These are phyloP conservation scores for Galago senegalensis DNA, from an alignment of 2,797 vertebrate species.

Conservation along the genomic window DNA sequence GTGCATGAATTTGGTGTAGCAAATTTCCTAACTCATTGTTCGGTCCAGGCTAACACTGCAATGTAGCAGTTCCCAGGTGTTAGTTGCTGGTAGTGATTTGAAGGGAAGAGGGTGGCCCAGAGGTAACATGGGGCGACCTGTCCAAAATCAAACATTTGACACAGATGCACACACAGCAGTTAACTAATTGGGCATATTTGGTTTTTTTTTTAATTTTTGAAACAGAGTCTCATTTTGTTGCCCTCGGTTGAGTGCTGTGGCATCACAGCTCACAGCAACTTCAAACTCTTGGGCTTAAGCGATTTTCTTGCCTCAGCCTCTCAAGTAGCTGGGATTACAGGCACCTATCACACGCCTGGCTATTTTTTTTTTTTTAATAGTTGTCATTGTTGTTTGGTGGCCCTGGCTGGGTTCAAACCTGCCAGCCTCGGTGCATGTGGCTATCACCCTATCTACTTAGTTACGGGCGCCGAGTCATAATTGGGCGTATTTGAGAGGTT, in stretches of 20 bases:
- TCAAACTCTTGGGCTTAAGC: too few species aligned
- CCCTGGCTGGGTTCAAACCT: too few species aligned
- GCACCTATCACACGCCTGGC: too few species aligned
- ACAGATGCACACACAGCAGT: background rate
- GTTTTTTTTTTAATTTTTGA: background rate
- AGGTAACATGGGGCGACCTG: background rate
- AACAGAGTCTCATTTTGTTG: too few species aligned
- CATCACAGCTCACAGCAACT: too few species aligned
- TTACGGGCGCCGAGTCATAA: background rate
- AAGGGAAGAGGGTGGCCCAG: background rate
- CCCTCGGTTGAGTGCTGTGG: too few species aligned
- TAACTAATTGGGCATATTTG: background rate
- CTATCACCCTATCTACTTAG: too few species aligned
- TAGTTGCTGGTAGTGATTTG: background rate
- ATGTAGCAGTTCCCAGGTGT: background rate
- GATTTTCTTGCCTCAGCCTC: too few species aligned
- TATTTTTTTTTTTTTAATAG: too few species aligned
- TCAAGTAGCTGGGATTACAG: too few species aligned
- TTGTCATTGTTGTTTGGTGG: too few species aligned
- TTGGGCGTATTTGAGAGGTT: background rate
- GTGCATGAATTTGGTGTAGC: background rate
- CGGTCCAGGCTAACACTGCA: background rate
- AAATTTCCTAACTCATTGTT: slow-evolving; percentile 28
- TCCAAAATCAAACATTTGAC: slow-evolving; percentile 16
- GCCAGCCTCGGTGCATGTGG: too few species aligned